Base-by-base conservation (phyloP, 2,888 invertebrate genomes). In the Phyto melanocephala region DNA sequence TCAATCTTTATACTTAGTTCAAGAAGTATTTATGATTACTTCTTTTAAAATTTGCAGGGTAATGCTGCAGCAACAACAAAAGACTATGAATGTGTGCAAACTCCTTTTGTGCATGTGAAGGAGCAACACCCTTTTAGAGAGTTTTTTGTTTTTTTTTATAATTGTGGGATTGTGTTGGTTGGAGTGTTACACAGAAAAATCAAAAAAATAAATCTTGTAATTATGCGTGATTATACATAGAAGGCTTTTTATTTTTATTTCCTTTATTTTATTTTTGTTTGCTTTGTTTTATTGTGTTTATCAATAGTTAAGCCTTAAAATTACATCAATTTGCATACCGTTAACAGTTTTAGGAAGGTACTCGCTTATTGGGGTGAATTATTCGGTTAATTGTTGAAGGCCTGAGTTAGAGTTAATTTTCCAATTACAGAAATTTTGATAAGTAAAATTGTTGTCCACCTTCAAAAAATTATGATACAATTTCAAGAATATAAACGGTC, bases 81-180 rank as follows among this genome's bases (percentile, higher is more conserved):
- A 22, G 52, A 37, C 35, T 52, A 37, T 8, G 2, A 67, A 22
- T 52, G 24, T 24, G 24, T 50, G 47, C 22, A 50, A 1, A 13
- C 15, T 28, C 22, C 11, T 56, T 56, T 17, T 13, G 11, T 24
- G n/a, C 24, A 50, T 37, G 24, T 17, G 22, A 72, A 72, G 58
- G 50, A 72, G 65, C 56, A 72, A 79, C 72, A 79, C 58, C 65
- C 79, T 72, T 71, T 79, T 79, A 10, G 40, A 35, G 8, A 40
- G 15, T 56, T 63, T 62, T 22, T 62, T 67, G 0, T 58, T 24
- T 6, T 13, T 35, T 13, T 13, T 13, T 28, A 28, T 22, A 40
- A 37, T 33, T 20, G 33, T 17, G 13, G 8, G 11, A 40, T 11
- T n/a, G 15, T 40, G 37, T n/a, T n/a, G n/a, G n/a, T 1, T 22